Evolutionary conservation across 2,888 invertebrate species (phyloP).

Genomic region (Chouioia cunea): DNA sequence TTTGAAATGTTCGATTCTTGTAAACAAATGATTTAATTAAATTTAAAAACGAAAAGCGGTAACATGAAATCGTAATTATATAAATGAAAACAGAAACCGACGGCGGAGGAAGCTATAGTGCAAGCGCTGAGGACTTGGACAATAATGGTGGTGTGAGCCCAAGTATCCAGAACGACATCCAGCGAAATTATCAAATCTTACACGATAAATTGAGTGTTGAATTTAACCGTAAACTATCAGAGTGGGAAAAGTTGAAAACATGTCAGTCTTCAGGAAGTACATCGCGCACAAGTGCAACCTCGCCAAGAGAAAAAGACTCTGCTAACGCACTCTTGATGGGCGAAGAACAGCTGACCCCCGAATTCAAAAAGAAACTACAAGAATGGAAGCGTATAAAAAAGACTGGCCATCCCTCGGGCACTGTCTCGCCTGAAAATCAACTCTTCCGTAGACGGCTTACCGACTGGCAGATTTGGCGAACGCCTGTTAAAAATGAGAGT

Average conservation of each 20-base stretch:
- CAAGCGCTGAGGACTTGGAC: constrained; percentile 58
- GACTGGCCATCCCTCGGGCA: constrained; percentile 11
- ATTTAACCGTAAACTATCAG: constrained; percentile 79
- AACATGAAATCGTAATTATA: no score
- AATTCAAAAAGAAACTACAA: constrained; percentile 85
- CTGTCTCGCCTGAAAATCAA: constrained; percentile 52
- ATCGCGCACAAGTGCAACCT: constrained; percentile 14
- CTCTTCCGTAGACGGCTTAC: constrained; percentile 69
- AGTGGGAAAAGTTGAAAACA: constrained; percentile 71
- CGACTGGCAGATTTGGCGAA: constrained; percentile 75
- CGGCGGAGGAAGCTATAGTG: constrained; percentile 55
- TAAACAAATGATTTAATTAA: no score
- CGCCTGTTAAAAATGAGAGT: constrained; percentile 56
- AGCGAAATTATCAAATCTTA: constrained; percentile 79
- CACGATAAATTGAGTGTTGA: constrained; percentile 81
- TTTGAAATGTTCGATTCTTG: no score
- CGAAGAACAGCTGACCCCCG: constrained; percentile 82
- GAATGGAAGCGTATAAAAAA: constrained; percentile 87
- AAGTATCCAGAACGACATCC: constrained; percentile 75
- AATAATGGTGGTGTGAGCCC: constrained; percentile 47
- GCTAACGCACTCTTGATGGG: constrained; percentile 63
- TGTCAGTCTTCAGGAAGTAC: constrained; percentile 34
- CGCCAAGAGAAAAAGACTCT: constrained; percentile 51
- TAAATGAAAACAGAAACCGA: constrained; percentile 42
- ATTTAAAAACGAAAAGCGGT: no score